Conservation (phyloP, 2,888 invertebrate genomes). For the Drosophila neotestacea region DNA sequence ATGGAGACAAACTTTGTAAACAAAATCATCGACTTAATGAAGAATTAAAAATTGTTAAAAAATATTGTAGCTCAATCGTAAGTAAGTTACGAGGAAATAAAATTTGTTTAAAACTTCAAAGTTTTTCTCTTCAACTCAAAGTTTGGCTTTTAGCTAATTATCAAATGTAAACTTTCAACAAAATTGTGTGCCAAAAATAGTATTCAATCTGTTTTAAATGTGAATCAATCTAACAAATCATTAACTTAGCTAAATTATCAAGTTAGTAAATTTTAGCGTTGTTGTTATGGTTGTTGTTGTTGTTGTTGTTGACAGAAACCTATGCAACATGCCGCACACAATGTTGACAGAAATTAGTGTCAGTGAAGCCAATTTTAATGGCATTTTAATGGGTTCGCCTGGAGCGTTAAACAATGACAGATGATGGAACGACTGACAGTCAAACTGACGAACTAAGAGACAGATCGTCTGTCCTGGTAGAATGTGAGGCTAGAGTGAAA, state of each 20-base stretch:
- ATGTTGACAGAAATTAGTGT: slow-evolving; percentile 51
- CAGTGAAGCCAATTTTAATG: slow-evolving; percentile 66
- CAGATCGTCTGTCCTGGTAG: background rate
- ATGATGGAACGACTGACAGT: slow-evolving; percentile 20
- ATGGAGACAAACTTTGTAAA: background rate
- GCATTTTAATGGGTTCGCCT: slow-evolving; percentile 67
- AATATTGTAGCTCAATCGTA: background rate
- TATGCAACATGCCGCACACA: slow-evolving; percentile 40
- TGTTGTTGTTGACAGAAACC: slow-evolving; percentile 11
- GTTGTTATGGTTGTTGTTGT: background rate
- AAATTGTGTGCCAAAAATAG: slow-evolving; percentile 25
- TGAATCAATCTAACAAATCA: slow-evolving; percentile 34
- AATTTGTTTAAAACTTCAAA: background rate
- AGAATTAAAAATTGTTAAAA: background rate
- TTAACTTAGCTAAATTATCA: slow-evolving; percentile 44
- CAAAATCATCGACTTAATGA: background rate
- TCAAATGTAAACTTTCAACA: slow-evolving; percentile 5
- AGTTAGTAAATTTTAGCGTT: slow-evolving; percentile 26
- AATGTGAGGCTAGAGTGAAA: slow-evolving; percentile 6
- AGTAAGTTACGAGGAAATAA: background rate
- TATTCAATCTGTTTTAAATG: slow-evolving; percentile 22
- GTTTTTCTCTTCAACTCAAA: background rate
- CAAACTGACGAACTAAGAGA: slow-evolving; percentile 4
- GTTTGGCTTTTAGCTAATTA: slow-evolving; percentile 5
- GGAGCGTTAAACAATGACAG: slow-evolving; percentile 32